Conservation (phyloP, 30 jellyfish, hydroid and myxozoan genomes). For the Rhopilema esculentum region DNA sequence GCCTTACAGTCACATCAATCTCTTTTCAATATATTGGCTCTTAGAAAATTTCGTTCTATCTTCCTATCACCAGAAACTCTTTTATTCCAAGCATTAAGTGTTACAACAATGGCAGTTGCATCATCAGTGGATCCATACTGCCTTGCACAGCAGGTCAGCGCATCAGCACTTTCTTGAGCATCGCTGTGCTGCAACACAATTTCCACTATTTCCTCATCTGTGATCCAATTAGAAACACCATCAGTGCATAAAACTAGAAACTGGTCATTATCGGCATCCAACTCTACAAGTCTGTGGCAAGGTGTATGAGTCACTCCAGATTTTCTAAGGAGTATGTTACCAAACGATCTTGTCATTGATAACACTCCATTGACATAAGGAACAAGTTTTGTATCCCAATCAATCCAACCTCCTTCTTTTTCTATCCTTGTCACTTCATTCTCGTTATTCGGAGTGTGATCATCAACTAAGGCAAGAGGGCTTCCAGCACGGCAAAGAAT, state of each 20-base stretch:
- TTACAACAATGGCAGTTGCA: slow-evolving; percentile 84
- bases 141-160: slow-evolving; percentile 82
- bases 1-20: background rate
- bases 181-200: slow-evolving; percentile 65
- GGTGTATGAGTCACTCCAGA: slow-evolving; percentile 80
- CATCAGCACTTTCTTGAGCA: slow-evolving; percentile 81
- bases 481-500: slow-evolving; percentile 73
- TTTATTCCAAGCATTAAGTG: slow-evolving; percentile 73
- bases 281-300: slow-evolving; percentile 7
- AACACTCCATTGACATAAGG: slow-evolving; percentile 87
- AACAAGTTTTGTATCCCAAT: slow-evolving; percentile 83
- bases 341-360: slow-evolving; percentile 94
- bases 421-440: slow-evolving; percentile 74
- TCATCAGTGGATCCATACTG: slow-evolving; percentile 96
- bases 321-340: slow-evolving; percentile 56
- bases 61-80: background rate
- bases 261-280: slow-evolving; percentile 60
- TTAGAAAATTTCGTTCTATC: background rate
- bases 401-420: slow-evolving; percentile 90
- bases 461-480: slow-evolving; percentile 77
- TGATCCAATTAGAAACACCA: slow-evolving; percentile 85
- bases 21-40: slow-evolving; percentile 40
- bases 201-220: slow-evolving; percentile 72
- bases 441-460: slow-evolving; percentile 86
- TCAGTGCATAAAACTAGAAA: slow-evolving; percentile 84